These are phyloP conservation scores for Magallana ariakensis DNA, from an alignment of 1,140 invertebrate genomes.

Conservation along the genomic window DNA sequence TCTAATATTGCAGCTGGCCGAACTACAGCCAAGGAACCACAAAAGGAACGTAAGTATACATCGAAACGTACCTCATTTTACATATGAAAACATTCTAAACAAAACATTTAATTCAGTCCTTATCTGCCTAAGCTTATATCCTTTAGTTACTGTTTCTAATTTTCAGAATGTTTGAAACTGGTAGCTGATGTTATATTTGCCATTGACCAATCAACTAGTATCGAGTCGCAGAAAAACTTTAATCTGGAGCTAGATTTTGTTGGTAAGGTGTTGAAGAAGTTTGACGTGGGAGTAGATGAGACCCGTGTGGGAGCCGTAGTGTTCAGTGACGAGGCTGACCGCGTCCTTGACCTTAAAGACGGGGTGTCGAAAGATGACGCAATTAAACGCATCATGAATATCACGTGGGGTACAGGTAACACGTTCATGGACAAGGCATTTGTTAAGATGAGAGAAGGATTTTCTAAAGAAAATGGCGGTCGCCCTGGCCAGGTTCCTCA, in stretches of 20 bases:
- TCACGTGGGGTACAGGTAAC: background rate
- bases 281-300: slow-evolving; percentile 40
- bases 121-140: too few relatives aligned
- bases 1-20: too few relatives aligned
- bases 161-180: slow-evolving; percentile 13
- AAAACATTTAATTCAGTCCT: too few relatives aligned
- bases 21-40: too few relatives aligned
- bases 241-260: slow-evolving; percentile 43
- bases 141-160: background rate
- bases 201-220: slow-evolving; percentile 42
- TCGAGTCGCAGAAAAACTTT: slow-evolving; percentile 35
- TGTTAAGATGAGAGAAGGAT: slow-evolving; percentile 5
- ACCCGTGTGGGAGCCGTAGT: slow-evolving; percentile 13
- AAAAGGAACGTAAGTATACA: too few relatives aligned
- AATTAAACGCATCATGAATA: background rate
- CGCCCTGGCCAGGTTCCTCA: slow-evolving; percentile 40
- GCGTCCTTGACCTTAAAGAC: slow-evolving; percentile 9
- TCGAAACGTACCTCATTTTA: too few relatives aligned
- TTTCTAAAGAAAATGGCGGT: slow-evolving; percentile 21
- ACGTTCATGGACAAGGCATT: slow-evolving; percentile 28
- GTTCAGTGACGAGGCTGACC: slow-evolving; percentile 8
- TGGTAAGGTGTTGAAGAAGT: slow-evolving; percentile 21
- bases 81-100: too few relatives aligned
- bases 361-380: background rate
- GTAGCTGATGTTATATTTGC: slow-evolving; percentile 42